Base-by-base conservation (phyloP, 2,888 invertebrate species). In the Odontocerum albicorne region DNA sequence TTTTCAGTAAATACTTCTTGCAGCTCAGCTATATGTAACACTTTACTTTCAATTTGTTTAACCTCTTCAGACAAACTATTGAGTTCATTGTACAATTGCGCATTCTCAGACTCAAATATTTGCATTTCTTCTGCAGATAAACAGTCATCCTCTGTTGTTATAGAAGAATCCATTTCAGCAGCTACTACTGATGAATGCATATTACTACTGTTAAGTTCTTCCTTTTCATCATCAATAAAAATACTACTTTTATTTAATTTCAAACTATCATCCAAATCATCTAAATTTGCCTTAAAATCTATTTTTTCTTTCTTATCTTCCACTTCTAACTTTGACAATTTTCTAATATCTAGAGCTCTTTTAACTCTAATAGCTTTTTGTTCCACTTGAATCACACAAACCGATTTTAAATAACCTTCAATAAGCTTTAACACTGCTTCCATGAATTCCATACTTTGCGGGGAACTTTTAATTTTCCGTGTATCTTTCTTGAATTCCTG, bases 1-100 rank as follows among this genome's bases (percentile, higher is more conserved):
- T 90, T 98, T 81, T 98, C 97, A 8, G 96, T 92, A 66, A 99
- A 96, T 62, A 96, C 86, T 71, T 96, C 92, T 70, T 99, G 98
- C 19, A 99, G 74, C 69, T 92, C 90, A 2, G 96, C 92, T 65
- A 99, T 96, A 68, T 96, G 94, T 1, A 96, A 87, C 1, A 99
- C 96, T 77, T 96, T 96, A 65, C 85, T 88, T 66, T 91, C 91
- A 65, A 93, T 92, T 69, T 88, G 90, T 69, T 86, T 87, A 0
- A 96, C 92, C 74, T 97, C 96, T 66, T 95, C 93, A 0, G 90
- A 88, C 67, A 95, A 79, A 53, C 87, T 90, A 68, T 92, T 94
- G 42, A 97, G 74, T 64, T 96, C 91, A 67, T 92, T 90, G 65
- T 88, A 87, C 7, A 97, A 73, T 62, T 89, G 88, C 50, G 88